Evolutionary conservation across 2,113 vertebrate species (phyloP), one percentile per base, ranked within the genome.

Genomic region (human (Homo sapiens)): DNA sequence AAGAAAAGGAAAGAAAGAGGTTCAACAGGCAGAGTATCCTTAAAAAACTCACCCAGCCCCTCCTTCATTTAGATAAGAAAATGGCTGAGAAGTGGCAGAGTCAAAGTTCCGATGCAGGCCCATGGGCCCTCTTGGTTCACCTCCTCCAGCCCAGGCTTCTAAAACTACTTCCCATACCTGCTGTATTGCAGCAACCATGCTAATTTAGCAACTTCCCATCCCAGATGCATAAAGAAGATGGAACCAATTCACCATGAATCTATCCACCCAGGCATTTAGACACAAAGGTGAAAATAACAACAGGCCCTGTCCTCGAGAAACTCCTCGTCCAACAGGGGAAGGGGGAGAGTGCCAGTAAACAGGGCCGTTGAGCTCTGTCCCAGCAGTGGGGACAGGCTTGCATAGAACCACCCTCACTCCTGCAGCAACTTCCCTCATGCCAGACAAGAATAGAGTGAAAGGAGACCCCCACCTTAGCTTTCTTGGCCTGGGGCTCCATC

Each of bases 81-180:
- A 12, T 0, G 16, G 3, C 70, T 32, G 8, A 73, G 38, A 45
- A 25, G 50, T 0, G 11, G 17, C 43, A 52, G 48, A 9, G 16
- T 43, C 35, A 6, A 80, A 27, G 32, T 13, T 3, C 8, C 22
- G 52, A 16, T 30, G 38, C 11, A 10, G 45, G 35, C 6, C 18
- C 32, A 2, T 0, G 5, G 59, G 9, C 43, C 45, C 25, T 52
- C 17, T 12, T 6, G 38, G 10, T 8, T 1, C 6, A 2, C 68
- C 9, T 52, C 12, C 11, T 73, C 52, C 25, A 8, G 72, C 27
- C 23, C 38, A 25, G 4, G 7, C 45, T 83, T 23, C 76, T 80
- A n/a, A 50, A 11, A 9, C 1, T 1, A 3, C 16, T 66, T 73
- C 43, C 13, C 17, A 35, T 32, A 22, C 27, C 8, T 11, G 43